Evolutionary conservation across 2,888 invertebrate species (phyloP), one percentile per base, ranked within the genome.

Genomic region (Amaurobius ferox): DNA sequence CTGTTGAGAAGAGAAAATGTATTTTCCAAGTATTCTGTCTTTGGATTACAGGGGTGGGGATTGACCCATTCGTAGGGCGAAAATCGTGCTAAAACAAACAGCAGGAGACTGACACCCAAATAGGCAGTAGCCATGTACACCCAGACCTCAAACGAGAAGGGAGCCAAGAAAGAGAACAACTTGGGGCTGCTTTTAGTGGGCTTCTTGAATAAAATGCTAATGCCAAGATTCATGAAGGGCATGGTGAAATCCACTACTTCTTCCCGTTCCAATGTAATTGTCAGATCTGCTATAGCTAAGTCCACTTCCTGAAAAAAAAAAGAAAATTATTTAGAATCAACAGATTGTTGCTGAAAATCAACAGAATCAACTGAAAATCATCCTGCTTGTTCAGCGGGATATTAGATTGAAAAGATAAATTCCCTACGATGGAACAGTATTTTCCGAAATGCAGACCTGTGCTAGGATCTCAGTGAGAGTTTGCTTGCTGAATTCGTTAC

Each of bases 31-130:
- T 90, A 90, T 79, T 91, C 91, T 3, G 91, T 90, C 81, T 91
- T 91, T 6, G 90, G 90, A 88, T 91, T 91, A 79, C 92, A 92
- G 0, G 92, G 92, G 87, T 92, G 91, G 0, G 91, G 91, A 91
- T 91, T 76, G 19, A 87, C 86, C 90, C 90, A 90, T 89, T 92
- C 92, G 87, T 92, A 92, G 1, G 92, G 92, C 30, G 91, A 91
- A 89, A 92, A 92, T 87, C 92, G 89, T 80, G 98, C 98, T 67
- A 98, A 93, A 88, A 98, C 95, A 91, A 97, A 98, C 2, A 89
- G 87, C 11, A 89, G 87, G 26, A 89, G 78, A 64, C 88, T 89
- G 9, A 90, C 89, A 55, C 89, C 90, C 29, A 89, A 79, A 73
- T 89, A 89, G 9, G 90, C 89, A 35, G 89, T 89, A 0, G 89